These are phyloP conservation scores for Smutsia temminckii DNA, from an alignment of 2,797 vertebrate genomes.

Conservation along the genomic window DNA sequence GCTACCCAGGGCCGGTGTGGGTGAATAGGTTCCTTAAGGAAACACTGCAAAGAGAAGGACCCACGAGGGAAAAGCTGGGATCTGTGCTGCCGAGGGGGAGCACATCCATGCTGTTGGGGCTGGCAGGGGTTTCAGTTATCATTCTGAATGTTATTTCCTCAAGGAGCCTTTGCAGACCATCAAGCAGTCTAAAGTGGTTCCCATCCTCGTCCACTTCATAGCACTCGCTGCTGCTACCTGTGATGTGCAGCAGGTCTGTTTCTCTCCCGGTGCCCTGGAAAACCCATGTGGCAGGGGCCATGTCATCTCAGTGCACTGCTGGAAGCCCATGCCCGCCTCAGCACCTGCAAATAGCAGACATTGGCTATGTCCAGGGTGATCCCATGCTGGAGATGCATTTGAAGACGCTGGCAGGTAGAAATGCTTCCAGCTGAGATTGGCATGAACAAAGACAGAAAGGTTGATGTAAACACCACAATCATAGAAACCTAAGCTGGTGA, in stretches of 20 bases:
- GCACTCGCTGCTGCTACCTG: not conserved
- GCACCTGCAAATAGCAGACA: not conserved
- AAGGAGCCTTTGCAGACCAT: not conserved
- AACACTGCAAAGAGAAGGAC: not conserved
- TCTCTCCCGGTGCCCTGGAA: not conserved
- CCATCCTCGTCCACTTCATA: not conserved
- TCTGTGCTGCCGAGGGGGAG: not conserved
- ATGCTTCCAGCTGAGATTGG: not conserved
- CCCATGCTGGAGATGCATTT: not conserved
- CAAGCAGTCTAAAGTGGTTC: not conserved
- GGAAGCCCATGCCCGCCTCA: not conserved
- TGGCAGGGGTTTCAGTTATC: not conserved
- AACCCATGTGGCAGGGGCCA: not conserved
- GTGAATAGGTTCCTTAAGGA: not conserved
- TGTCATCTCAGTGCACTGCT: not conserved
- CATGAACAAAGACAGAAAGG: not conserved
- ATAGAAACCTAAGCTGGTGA: not conserved
- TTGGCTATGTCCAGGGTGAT: not conserved
- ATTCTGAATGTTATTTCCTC: not conserved
- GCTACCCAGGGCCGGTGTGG: not conserved
- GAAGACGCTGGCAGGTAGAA: not conserved
- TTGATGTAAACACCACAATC: fast-evolving
- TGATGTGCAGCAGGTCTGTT: not conserved
- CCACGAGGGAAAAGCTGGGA: not conserved
- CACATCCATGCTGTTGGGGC: too few relatives aligned